Evolutionary conservation across 2,888 invertebrate genomes (phyloP).

Genomic region (Dascillus cervinus): DNA sequence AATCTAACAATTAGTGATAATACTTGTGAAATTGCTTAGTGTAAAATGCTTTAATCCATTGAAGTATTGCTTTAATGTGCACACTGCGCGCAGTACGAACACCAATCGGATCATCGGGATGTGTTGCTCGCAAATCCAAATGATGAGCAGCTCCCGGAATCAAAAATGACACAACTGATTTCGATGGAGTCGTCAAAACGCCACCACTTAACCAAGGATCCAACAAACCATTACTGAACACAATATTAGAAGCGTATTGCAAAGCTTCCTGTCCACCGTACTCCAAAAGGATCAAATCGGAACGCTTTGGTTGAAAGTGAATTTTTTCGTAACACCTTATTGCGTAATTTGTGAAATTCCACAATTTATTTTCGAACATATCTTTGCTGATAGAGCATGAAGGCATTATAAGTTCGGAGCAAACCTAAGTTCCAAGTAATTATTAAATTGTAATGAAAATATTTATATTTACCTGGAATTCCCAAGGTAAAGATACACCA

Average conservation of each 20-base stretch:
- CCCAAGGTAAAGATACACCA: constrained; percentile 69
- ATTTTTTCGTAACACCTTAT: constrained; percentile 62
- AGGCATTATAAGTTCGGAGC: constrained; percentile 97
- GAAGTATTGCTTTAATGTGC: constrained; percentile 53
- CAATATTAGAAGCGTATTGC: constrained; percentile 58
- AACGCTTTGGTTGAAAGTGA: constrained; percentile 55
- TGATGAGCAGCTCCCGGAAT: constrained; percentile 84
- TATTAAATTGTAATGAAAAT: background rate
- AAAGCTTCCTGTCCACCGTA: constrained; percentile 79
- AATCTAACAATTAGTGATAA: no score
- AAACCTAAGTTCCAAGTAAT: constrained; percentile 52
- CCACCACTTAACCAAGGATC: constrained; percentile 89
- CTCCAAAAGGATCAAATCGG: constrained; percentile 57
- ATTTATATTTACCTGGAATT: constrained; percentile 60
- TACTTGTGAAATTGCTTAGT: no score
- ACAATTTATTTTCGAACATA: constrained; percentile 73
- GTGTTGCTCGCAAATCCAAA: constrained; percentile 64
- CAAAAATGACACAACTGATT: constrained; percentile 59
- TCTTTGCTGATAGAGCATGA: constrained; percentile 66
- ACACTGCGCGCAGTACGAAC: constrained; percentile 55
- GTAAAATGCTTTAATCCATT: constrained; percentile 47
- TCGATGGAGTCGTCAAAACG: constrained; percentile 60
- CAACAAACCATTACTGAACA: constrained; percentile 76
- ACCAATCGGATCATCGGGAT: constrained; percentile 57
- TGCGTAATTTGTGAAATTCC: constrained; percentile 63